These are phyloP conservation scores for Thaleichthys pacificus DNA, from an alignment of 2,797 vertebrate genomes.

Conservation along the genomic window DNA sequence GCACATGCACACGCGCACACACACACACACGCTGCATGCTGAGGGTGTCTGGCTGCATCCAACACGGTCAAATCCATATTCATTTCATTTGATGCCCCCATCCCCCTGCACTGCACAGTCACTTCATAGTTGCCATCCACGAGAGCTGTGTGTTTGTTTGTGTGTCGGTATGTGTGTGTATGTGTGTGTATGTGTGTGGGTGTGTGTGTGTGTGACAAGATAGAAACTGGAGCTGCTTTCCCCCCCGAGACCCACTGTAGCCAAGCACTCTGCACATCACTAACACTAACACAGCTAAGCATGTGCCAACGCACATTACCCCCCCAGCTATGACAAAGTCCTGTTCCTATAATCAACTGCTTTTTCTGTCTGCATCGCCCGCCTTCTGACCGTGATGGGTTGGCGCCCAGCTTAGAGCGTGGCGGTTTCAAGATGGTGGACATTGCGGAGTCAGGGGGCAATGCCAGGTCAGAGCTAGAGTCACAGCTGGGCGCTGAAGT, in stretches of 20 bases:
- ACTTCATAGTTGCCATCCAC: too few relatives aligned
- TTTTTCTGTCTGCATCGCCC: neutral
- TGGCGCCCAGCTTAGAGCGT: neutral
- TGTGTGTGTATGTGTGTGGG: conserved; percentile 15
- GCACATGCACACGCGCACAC: conserved; percentile 26
- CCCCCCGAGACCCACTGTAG: conserved; percentile 34
- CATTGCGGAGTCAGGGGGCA: conserved; percentile 4
- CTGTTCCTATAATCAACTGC: neutral
- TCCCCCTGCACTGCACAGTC: conserved; percentile 28
- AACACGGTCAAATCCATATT: conserved; percentile 66
- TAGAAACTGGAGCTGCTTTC: conserved; percentile 26
- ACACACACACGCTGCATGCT: conserved; percentile 37
- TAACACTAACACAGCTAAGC: neutral
- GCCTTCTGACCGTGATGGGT: neutral
- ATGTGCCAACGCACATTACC: neutral
- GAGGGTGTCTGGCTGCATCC: conserved; percentile 56
- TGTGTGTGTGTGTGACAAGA: conserved; percentile 14
- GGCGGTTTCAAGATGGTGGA: conserved; percentile 45
- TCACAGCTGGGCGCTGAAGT: conserved; percentile 28
- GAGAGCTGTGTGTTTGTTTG: neutral
- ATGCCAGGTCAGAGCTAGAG: conserved; percentile 36
- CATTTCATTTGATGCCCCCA: conserved; percentile 66
- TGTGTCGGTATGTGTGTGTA: conserved; percentile 15
- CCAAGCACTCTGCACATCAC: conserved; percentile 18
- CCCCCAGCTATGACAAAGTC: neutral